Percentiles rank a stretch among this genome's conserved stretches.
These are phyloP conservation scores for Progne subis DNA, from an alignment of 2,113 vertebrate genomes.

Conservation along the genomic window DNA sequence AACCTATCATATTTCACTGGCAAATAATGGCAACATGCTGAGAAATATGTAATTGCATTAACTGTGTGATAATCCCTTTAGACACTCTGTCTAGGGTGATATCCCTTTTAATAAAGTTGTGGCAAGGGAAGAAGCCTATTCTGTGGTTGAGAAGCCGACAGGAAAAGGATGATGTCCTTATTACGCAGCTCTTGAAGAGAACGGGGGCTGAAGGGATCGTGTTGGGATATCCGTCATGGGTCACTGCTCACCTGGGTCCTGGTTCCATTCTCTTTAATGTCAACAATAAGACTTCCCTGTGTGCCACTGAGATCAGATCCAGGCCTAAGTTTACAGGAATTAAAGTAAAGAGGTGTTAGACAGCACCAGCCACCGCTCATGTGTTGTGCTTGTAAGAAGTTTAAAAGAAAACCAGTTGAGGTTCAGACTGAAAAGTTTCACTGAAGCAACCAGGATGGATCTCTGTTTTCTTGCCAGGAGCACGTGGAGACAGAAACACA, in stretches of 20 bases:
- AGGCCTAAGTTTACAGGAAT: not conserved
- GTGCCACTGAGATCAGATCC: not conserved
- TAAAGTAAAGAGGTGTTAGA: not conserved
- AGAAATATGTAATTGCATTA: slow-evolving; percentile 36
- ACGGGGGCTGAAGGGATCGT: not conserved
- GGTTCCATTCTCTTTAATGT: not conserved
- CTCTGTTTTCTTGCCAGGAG: not conserved
- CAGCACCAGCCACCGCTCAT: fast-evolving
- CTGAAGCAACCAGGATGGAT: not conserved
- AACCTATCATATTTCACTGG: not conserved
- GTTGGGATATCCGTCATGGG: not conserved
- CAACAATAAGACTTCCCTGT: not conserved
- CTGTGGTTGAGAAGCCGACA: not conserved
- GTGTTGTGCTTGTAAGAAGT: not conserved
- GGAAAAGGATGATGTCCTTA: not conserved
- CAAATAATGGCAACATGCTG: slow-evolving; percentile 6
- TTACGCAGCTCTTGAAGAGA: not conserved
- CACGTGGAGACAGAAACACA: not conserved
- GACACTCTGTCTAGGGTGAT: not conserved
- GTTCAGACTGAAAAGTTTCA: not conserved
- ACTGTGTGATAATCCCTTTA: slow-evolving; percentile 11
- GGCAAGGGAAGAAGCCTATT: not conserved
- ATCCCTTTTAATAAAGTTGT: not conserved
- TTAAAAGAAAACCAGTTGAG: not conserved
- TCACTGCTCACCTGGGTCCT: not conserved